Conservation (phyloP, 2,888 invertebrate genomes). For the Furcula furcula region DNA sequence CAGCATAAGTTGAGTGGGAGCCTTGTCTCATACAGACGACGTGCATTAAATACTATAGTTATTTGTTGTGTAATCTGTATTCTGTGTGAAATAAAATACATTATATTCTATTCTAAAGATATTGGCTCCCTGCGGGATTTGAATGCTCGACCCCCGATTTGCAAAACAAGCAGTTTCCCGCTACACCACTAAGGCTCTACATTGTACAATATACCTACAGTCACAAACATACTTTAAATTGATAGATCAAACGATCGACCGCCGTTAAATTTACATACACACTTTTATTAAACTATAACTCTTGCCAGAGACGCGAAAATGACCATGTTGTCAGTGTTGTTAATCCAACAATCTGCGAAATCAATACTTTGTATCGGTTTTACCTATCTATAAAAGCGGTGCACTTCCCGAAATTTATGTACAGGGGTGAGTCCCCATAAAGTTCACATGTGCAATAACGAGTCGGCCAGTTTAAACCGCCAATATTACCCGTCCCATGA, state of each 20-base stretch:
- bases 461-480: conserved; percentile 70
- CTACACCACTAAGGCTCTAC: no score
- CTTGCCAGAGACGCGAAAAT: conserved; percentile 13
- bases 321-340: conserved; percentile 27
- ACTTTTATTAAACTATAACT: conserved; percentile 3
- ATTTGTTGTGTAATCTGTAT: no score
- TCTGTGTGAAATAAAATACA: no score
- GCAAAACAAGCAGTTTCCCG: no score
- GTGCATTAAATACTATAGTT: no score
- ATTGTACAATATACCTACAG: no score
- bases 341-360: conserved; percentile 60
- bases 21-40: no score
- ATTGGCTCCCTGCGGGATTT: no score
- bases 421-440: conserved; percentile 72
- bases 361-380: conserved; percentile 62
- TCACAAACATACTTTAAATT: no score
- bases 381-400: conserved; percentile 46
- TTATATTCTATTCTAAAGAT: no score
- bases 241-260: neutral
- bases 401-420: conserved; percentile 75
- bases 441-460: conserved; percentile 74
- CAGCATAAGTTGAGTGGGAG: no score
- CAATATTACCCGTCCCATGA: conserved; percentile 66
- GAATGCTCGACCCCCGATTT: no score
- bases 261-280: conserved; percentile 1